phyloP scores from a whole-genome alignment of 2,797 vertebrate species.

The Rhyacichthys aspro region DNA sequence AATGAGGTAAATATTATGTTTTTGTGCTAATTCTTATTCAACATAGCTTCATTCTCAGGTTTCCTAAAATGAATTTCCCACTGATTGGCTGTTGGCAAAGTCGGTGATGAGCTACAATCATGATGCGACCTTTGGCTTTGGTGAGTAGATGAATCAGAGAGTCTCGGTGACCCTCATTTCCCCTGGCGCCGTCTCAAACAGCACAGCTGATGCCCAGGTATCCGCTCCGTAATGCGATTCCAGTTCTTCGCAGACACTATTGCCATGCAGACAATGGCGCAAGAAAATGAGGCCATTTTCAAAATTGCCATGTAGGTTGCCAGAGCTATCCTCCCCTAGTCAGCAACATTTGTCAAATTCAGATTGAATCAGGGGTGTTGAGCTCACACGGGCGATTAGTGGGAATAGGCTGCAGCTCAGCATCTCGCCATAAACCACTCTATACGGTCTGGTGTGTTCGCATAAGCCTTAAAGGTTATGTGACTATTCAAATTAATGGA shows the following conservation, averaged over 20 bases:
- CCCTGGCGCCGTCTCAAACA: conserved; percentile 28
- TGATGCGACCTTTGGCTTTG: conserved; percentile 52
- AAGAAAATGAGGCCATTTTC: conserved; percentile 64
- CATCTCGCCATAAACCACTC: conserved; percentile 30
- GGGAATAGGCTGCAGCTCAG: conserved; percentile 46
- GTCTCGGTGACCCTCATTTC: conserved; percentile 68
- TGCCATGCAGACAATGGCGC: conserved; percentile 67
- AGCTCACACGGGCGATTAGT: conserved; percentile 58
- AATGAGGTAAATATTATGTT: conserved; percentile 10
- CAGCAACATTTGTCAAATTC: conserved; percentile 71
- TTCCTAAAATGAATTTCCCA: conserved; percentile 35
- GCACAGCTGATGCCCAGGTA: conserved; percentile 68
- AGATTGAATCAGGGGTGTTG: conserved; percentile 66
- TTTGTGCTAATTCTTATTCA: conserved; percentile 33
- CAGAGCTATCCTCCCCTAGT: conserved; percentile 52
- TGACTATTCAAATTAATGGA: conserved; percentile 50
- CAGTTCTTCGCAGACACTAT: conserved; percentile 51
- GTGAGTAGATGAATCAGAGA: conserved; percentile 62
- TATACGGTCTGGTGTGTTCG: conserved; percentile 38
- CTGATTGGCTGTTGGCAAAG: conserved; percentile 42
- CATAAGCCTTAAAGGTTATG: conserved; percentile 55
- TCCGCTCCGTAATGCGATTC: conserved; percentile 68
- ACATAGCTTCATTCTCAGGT: conserved; percentile 10
- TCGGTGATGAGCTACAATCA: conserved; percentile 49
- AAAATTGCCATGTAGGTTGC: conserved; percentile 69